Conservation (phyloP, 2,888 invertebrate species). For the Napeogenes inachia region DNA sequence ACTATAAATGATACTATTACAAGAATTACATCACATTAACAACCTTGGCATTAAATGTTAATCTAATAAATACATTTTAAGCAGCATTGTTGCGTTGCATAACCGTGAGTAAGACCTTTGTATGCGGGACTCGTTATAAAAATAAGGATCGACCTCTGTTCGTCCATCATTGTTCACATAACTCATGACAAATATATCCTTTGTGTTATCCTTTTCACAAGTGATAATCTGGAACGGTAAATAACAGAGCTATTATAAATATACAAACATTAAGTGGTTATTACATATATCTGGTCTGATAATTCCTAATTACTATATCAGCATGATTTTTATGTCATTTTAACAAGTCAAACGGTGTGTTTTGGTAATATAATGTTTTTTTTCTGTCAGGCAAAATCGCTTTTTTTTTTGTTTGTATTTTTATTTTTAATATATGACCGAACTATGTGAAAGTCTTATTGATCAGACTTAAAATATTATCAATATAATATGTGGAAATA, state of each 20-base stretch:
- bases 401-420: no score
- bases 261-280: no score
- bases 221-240: neutral
- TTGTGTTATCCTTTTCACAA: neutral
- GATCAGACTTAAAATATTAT: no score
- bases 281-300: no score
- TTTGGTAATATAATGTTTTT: no score
- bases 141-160: slow-evolving; percentile 49
- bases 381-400: no score
- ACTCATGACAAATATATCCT: neutral
- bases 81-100: slow-evolving; percentile 27
- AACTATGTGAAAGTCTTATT: no score
- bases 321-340: no score
- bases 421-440: no score
- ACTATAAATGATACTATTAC: neutral
- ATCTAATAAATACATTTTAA: slow-evolving; percentile 13
- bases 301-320: no score
- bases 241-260: neutral
- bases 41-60: slow-evolving; percentile 17
- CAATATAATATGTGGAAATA: no score
- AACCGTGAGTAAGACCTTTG: slow-evolving; percentile 31
- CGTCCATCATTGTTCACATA: slow-evolving; percentile 18
- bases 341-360: no score
- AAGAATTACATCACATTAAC: neutral
- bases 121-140: slow-evolving; percentile 43